Evolutionary conservation across 2,797 vertebrate species (phyloP).

Genomic region (Fistularia commersonii): DNA sequence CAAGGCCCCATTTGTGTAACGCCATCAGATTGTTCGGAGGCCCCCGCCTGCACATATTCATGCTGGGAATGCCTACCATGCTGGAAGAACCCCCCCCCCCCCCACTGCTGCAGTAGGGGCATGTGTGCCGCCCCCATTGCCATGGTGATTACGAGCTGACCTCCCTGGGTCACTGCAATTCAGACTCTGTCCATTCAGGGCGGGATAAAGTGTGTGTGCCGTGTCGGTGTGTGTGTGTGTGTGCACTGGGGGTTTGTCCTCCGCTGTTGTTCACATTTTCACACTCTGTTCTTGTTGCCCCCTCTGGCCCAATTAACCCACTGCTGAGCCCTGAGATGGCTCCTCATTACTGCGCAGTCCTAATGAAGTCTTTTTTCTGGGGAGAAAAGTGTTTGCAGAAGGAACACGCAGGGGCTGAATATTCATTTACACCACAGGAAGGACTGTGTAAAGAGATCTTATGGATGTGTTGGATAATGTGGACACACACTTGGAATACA

Average conservation of each 20-base stretch:
- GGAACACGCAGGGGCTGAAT: conserved; percentile 23
- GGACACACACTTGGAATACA: neutral
- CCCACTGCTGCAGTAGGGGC: conserved; percentile 19
- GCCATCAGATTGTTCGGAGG: conserved; percentile 49
- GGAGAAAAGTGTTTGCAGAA: conserved; percentile 45
- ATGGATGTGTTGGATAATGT: conserved; percentile 21
- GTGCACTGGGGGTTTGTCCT: conserved; percentile 19
- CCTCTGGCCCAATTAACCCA: conserved; percentile 69
- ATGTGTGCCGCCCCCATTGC: conserved; percentile 50
- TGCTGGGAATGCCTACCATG: conserved; percentile 35
- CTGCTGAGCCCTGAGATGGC: conserved; percentile 61
- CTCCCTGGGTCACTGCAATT: conserved; percentile 47
- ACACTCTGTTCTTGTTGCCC: conserved; percentile 40
- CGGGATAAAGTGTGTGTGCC: conserved; percentile 35
- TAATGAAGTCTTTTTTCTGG: conserved; percentile 63
- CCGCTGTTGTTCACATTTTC: conserved; percentile 39
- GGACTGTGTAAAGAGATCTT: conserved; percentile 52
- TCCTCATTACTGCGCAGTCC: conserved; percentile 58
- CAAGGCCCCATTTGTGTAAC: conserved; percentile 46
- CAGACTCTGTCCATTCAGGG: conserved; percentile 55
- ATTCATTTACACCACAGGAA: conserved; percentile 46
- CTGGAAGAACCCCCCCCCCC: conserved; percentile 49
- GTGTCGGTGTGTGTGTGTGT: conserved; percentile 15
- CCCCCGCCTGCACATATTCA: conserved; percentile 62
- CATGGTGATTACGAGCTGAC: conserved; percentile 70